Evolutionary conservation across 2,113 vertebrate species (phyloP), one percentile per base, ranked within the genome.

Genomic region (Mustelus asterias): DNA sequence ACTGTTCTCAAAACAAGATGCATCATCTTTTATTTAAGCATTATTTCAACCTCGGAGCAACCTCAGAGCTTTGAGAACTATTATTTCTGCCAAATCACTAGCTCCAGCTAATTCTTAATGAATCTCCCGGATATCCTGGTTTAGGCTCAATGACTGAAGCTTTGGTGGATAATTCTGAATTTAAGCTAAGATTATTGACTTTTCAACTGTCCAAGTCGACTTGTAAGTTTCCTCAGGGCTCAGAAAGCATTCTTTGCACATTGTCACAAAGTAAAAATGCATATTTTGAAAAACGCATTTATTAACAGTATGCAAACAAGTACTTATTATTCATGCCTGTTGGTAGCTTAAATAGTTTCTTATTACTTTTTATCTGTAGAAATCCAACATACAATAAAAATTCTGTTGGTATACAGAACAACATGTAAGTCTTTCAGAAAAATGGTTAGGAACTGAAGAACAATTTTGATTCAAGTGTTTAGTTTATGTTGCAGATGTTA

Each of bases 401-500:
- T 41, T 29, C 24, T 72, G 41, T 95, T 95, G 13, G 18, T 18
- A 33, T 72, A 44, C 65, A 72, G 41, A 48, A 72, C 44, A 69
- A 94, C 24, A 2, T 67, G 22, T 13, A 70, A 44, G 37, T 16
- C 1, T 48, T 72, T 76, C 22, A 72, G 9, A 72, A 60, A 94
- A 67, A 0, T 20, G 63, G 8, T 70, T 94, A 44, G 92, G 22
- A 44, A 67, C 20, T 95, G 18, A 33, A 72, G 44, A 41, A 72
- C 22, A 20, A 13, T 95, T 72, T 48, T 18, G 26, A 33, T 54
- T 76, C 10, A 44, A 26, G 24, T 72, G 67, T 72, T 95, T 95
- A 44, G 72, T 72, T 95, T 48, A 54, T 72, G 41, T 76, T 72
- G 41, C 94, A 95, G 94, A 44, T 95, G 94, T 76, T 76, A 95